These are phyloP conservation scores for Gopherus flavomarginatus DNA, from an alignment of 2,113 vertebrate species.

Conservation along the genomic window DNA sequence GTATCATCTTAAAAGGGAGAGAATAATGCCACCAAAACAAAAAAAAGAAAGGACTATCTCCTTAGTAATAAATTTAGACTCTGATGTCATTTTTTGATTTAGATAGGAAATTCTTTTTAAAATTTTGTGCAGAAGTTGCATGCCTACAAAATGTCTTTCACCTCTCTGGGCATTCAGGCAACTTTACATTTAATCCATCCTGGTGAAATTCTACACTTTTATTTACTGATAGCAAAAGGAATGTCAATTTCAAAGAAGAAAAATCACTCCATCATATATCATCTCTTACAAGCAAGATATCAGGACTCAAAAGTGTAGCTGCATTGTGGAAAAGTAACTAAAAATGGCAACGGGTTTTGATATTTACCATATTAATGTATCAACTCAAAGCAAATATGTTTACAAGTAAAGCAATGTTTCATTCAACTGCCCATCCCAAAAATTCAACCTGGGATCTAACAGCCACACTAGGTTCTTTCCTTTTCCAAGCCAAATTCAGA, in stretches of 20 bases:
- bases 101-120: background rate
- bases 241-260: background rate
- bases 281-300: background rate
- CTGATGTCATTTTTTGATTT: background rate
- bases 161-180: background rate
- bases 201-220: background rate
- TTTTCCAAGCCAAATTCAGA: background rate
- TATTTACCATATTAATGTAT: background rate
- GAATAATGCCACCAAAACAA: conserved; percentile 12
- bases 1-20: background rate
- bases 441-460: background rate
- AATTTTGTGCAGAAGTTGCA: background rate
- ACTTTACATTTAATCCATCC: background rate
- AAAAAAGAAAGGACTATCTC: background rate
- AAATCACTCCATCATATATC: no score
- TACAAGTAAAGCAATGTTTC: background rate
- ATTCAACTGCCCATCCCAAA: background rate
- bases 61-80: background rate
- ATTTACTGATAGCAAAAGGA: background rate
- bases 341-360: background rate
- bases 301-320: background rate
- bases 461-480: background rate
- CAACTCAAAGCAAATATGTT: background rate
- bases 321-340: background rate
- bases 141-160: background rate